A percentile compares a stretch with the other conserved stretches of the same genome.
Evolutionary conservation across 2,888 invertebrate genomes (phyloP).

Genomic region (Pharmacophagus antenor): DNA sequence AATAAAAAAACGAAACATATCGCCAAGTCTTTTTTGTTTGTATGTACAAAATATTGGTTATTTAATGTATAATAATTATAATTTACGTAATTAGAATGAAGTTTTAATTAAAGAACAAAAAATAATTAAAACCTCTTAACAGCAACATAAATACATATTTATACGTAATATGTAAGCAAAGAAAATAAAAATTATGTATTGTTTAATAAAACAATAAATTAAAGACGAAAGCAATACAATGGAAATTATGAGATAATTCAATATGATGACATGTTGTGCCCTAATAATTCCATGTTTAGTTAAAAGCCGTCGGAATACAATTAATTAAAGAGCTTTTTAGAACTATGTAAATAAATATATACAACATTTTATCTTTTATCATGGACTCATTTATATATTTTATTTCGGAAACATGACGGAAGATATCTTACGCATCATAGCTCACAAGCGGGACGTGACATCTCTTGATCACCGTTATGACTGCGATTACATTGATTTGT

Average conservation of each 20-base stretch:
- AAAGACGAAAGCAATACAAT: slow-evolving; percentile 36
- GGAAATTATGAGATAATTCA: slow-evolving; percentile 62
- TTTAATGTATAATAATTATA: neutral
- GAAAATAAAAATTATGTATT: slow-evolving; percentile 58
- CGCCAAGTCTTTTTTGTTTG: neutral
- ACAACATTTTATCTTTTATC: no score
- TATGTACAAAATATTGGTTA: neutral
- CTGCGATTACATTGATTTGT: neutral
- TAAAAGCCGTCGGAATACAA: slow-evolving; percentile 47
- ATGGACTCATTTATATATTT: slow-evolving; percentile 53
- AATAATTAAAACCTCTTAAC: no score
- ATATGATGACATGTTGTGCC: slow-evolving; percentile 51
- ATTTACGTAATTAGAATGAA: neutral
- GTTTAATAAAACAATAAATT: slow-evolving; percentile 45
- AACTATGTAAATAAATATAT: slow-evolving; percentile 39
- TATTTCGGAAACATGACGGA: slow-evolving; percentile 48
- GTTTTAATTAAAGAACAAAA: neutral
- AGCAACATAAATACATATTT: neutral
- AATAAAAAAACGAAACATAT: neutral
- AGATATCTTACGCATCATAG: slow-evolving; percentile 58
- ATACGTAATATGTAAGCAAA: slow-evolving; percentile 19
- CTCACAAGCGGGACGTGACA: slow-evolving; percentile 55
- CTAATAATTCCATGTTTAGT: slow-evolving; percentile 44
- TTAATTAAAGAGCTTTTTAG: slow-evolving; percentile 39
- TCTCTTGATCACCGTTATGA: slow-evolving; percentile 48